Percentiles rank a stretch among this genome's conserved stretches.
These are phyloP conservation scores for Falcunculus frontatus DNA, from an alignment of 2,113 vertebrate species.

Conservation along the genomic window DNA sequence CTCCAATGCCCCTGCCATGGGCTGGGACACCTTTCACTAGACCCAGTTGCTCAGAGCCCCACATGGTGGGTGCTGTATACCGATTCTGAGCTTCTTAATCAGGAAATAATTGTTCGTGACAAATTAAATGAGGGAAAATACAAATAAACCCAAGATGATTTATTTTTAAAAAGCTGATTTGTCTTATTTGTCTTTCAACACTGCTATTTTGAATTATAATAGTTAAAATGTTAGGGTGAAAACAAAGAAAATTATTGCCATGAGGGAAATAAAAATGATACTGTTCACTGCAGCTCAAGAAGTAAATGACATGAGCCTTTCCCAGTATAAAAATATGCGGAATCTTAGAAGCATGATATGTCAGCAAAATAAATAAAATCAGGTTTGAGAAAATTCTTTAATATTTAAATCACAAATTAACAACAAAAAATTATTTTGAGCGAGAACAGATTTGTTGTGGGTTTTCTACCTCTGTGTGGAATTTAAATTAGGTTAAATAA, in stretches of 20 bases:
- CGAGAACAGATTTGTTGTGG: neutral
- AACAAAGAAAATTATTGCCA: neutral
- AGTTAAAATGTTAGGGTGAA: neutral
- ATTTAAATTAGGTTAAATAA: neutral
- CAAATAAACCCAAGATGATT: neutral
- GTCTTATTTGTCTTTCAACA: neutral
- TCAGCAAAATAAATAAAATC: neutral
- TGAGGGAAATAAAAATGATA: neutral
- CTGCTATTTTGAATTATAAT: neutral
- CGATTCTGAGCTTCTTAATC: neutral
- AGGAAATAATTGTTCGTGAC: neutral
- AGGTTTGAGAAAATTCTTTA: neutral
- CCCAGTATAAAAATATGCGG: neutral
- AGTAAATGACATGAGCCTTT: neutral
- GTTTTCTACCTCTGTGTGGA: neutral
- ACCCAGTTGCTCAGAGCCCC: neutral
- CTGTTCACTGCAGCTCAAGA: neutral
- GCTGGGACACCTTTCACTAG: neutral
- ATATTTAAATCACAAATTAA: neutral
- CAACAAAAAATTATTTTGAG: neutral
- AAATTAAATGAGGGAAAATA: neutral
- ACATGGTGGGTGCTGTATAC: neutral
- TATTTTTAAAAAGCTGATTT: neutral
- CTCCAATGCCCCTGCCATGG: neutral
- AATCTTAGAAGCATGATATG: neutral